Evolutionary conservation across 2,888 invertebrate species (phyloP).

Genomic region (Glaucopsyche alexis): DNA sequence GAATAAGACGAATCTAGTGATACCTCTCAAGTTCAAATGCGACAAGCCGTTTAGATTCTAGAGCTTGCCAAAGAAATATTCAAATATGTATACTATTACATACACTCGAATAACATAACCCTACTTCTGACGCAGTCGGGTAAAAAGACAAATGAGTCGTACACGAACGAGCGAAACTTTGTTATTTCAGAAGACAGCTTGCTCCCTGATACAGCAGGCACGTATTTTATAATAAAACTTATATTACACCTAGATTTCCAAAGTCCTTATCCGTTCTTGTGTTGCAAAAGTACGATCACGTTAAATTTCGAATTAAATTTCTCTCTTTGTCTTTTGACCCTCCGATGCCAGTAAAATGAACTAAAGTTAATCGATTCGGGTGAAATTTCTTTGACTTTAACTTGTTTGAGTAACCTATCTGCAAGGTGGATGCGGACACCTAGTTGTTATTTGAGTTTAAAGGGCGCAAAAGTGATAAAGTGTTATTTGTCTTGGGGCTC

Average conservation of each 20-base stretch:
- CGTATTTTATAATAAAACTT: not conserved
- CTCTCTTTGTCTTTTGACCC: not conserved
- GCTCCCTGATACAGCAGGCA: not conserved
- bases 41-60: too few relatives aligned
- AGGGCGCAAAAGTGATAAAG: constrained; percentile 16
- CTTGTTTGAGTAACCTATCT: not conserved
- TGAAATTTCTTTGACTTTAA: constrained; percentile 5
- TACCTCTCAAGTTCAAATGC: too few relatives aligned
- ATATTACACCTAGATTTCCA: not conserved
- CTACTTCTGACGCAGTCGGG: too few relatives aligned
- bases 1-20: too few relatives aligned
- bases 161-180: not conserved
- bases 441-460: not conserved
- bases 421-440: constrained; percentile 13
- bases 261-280: constrained; percentile 5
- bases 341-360: not conserved
- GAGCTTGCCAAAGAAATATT: too few relatives aligned
- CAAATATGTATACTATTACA: too few relatives aligned
- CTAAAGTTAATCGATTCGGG: not conserved
- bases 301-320: not conserved
- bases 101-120: too few relatives aligned
- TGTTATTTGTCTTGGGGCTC: constrained; percentile 15
- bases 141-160: too few relatives aligned
- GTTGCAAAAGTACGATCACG: not conserved
- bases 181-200: not conserved